These are phyloP conservation scores for Brachymystax lenok DNA, from an alignment of 2,797 vertebrate genomes.

Conservation along the genomic window DNA sequence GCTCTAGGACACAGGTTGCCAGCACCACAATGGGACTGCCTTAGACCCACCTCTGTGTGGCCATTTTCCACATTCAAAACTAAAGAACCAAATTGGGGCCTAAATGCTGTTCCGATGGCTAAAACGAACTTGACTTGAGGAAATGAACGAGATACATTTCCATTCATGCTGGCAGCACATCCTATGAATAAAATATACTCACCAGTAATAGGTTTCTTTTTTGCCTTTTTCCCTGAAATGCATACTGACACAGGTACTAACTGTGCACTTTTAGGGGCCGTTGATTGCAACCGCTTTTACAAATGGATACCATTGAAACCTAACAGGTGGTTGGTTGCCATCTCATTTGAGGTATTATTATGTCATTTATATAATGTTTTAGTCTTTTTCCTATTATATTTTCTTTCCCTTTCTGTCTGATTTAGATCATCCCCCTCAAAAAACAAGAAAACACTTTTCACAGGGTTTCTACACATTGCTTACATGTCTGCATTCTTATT, in stretches of 20 bases:
- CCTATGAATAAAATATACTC: conserved; percentile 52
- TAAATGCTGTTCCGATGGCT: conserved; percentile 18
- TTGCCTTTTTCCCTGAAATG: conserved; percentile 69
- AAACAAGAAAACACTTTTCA: conserved; percentile 10
- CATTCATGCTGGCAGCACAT: conserved; percentile 86
- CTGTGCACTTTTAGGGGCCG: conserved; percentile 95
- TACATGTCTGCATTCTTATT: background rate
- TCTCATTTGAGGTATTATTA: conserved; percentile 87
- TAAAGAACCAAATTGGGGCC: conserved; percentile 11
- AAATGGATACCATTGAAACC: conserved; percentile 96
- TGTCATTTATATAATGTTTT: conserved; percentile 75
- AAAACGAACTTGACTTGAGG: conserved; percentile 10
- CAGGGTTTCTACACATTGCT: background rate
- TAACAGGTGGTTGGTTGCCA: conserved; percentile 90
- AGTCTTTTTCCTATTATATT: conserved; percentile 51
- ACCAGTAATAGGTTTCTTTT: conserved; percentile 39
- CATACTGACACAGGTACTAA: conserved; percentile 87
- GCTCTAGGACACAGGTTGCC: background rate
- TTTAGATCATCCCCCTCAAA: conserved; percentile 11
- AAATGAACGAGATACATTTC: conserved; percentile 53
- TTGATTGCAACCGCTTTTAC: conserved; percentile 97
- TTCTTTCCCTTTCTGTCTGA: conserved; percentile 31
- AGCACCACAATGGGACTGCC: background rate
- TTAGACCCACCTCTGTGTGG: conserved; percentile 2
- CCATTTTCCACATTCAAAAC: conserved; percentile 14